Evolutionary conservation across 1,140 invertebrate genomes (phyloP).

Genomic region (Orchesella cincta): DNA sequence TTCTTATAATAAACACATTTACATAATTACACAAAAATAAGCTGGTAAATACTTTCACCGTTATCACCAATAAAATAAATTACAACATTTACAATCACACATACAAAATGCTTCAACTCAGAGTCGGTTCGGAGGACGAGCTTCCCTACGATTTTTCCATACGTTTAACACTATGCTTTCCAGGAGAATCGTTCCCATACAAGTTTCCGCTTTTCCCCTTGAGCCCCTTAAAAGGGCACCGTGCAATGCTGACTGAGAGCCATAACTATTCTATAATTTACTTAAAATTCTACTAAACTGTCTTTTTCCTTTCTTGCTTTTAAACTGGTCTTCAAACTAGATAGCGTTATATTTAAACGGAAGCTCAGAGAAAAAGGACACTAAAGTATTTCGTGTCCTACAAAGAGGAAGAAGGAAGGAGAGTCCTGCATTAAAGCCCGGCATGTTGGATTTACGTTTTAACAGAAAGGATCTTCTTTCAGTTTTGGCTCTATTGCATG

Average conservation of each 20-base stretch:
- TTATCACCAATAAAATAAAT: not conserved
- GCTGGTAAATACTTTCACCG: too few species aligned
- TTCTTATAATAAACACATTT: too few species aligned
- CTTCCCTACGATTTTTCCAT: slow-evolving; percentile 18
- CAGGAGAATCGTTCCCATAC: slow-evolving; percentile 11
- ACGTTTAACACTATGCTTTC: slow-evolving; percentile 13
- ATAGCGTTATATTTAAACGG: not conserved
- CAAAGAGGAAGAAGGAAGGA: slow-evolving; percentile 23
- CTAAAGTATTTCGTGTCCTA: slow-evolving; percentile 26
- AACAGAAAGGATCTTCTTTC: slow-evolving; percentile 12
- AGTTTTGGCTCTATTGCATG: not conserved
- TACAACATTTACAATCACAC: too few species aligned
- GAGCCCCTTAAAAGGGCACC: slow-evolving; percentile 8
- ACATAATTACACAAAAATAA: too few species aligned
- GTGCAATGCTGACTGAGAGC: slow-evolving; percentile 13
- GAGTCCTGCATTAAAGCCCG: slow-evolving; percentile 15
- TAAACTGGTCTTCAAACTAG: not conserved
- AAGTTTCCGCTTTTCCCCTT: not conserved
- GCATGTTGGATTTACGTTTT: slow-evolving; percentile 12
- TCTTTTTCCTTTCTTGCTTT: not conserved
- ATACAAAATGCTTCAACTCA: slow-evolving; percentile 23
- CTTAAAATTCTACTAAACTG: not conserved
- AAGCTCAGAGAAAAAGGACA: slow-evolving; percentile 17
- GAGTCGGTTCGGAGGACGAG: slow-evolving; percentile 5
- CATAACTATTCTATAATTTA: slow-evolving; percentile 10